phyloP scores from a whole-genome alignment of 2,888 invertebrate species.

The Venusia cambrica region DNA sequence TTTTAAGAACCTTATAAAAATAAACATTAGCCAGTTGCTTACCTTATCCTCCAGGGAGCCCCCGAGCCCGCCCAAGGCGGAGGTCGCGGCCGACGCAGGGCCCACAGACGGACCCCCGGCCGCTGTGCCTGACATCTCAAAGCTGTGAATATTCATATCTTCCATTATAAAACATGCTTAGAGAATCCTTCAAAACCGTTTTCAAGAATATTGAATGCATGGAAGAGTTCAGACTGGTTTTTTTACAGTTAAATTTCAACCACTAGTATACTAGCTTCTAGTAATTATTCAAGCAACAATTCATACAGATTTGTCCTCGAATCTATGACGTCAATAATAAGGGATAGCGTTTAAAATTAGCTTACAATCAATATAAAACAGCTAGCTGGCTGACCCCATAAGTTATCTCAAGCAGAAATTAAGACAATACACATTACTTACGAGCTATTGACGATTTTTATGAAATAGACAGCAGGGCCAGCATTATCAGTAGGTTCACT shows the following conservation, averaged over 20 bases:
- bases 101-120: slow-evolving; percentile 46
- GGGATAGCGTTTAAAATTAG: slow-evolving; percentile 35
- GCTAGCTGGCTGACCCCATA: slow-evolving; percentile 18
- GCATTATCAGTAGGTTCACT: slow-evolving; percentile 17
- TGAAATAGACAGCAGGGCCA: slow-evolving; percentile 13
- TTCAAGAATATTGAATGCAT: too few species aligned
- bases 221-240: too few species aligned
- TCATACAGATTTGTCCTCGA: not conserved
- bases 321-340: not conserved
- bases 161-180: too few species aligned
- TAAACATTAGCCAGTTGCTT: slow-evolving; percentile 29
- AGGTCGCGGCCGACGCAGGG: slow-evolving; percentile 51
- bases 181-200: too few species aligned
- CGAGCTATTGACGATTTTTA: slow-evolving; percentile 8
- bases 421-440: slow-evolving; percentile 14
- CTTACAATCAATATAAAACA: slow-evolving; percentile 35
- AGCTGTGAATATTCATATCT: slow-evolving; percentile 3
- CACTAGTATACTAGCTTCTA: too few species aligned
- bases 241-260: too few species aligned
- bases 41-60: slow-evolving; percentile 84
- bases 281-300: too few species aligned
- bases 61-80: slow-evolving; percentile 81
- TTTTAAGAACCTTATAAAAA: too few species aligned
- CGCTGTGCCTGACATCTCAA: slow-evolving; percentile 61
- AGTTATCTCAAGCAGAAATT: slow-evolving; percentile 19